Evolutionary conservation across 2,113 vertebrate genomes (phyloP), one percentile per base, ranked within the genome.

Genomic region (Bujurquina vittata): DNA sequence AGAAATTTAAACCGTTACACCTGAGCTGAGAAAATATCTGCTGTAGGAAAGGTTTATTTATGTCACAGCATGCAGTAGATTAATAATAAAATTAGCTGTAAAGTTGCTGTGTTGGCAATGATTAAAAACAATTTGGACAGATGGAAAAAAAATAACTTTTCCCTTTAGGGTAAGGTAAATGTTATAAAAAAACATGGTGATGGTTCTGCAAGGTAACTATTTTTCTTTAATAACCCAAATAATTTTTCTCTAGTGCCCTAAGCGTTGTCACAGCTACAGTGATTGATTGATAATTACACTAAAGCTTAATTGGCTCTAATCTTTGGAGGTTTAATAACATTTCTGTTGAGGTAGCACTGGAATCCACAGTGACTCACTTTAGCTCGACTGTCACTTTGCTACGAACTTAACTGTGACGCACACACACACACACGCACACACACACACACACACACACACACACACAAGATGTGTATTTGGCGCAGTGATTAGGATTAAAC

Each of bases 401-500:
- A 35, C 22, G 5, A 83, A 75, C 75, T 67, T 69, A 76, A 80
- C 56, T 69, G 15, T 69, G 29, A 49, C 60, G 10, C 40, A 60
- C 83, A 23, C 69, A 58, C 20, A 62, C 65, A 75, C 57, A 33
- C 63, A 40, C 35, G 69, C 80, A 52, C 65, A 58, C 17, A 72
- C 58, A 75, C 56, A 33, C 63, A 20, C 35, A 75, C 77, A 54
- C 65, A 59, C 17, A 72, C 58, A 75, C 57, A 67, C 10, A 67
- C 56, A 63, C 49, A 43, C 7, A 46, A 10, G 55, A 35, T 80
- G 65, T 84, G 75, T 72, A 67, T 83, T 67, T 58, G 83, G 54
- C 84, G 75, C 84, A 5, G 72, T 88, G 84, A 86, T 91, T 67
- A 61, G 75, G 81, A 88, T 87, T 83, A 89, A 90, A 91, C 77